phyloP scores from a whole-genome alignment of 2,113 vertebrate species.

The Neodon shergylaensis region DNA sequence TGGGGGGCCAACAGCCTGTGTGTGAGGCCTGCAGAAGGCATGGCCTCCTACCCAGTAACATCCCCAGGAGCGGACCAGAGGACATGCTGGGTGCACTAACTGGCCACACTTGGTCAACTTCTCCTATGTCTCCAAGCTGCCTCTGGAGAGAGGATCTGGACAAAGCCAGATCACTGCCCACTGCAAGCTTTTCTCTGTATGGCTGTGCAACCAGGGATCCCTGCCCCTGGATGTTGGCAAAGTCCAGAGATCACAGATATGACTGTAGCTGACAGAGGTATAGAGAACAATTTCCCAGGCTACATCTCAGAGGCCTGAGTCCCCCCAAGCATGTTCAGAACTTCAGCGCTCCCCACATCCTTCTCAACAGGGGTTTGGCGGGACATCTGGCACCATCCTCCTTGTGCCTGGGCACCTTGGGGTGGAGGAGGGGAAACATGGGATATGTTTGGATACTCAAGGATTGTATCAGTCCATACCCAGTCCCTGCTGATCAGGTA shows the following conservation, averaged over 20 bases:
- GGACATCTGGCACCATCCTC: neutral
- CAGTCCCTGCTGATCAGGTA: conserved; percentile 19
- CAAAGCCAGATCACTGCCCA: neutral
- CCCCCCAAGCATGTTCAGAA: neutral
- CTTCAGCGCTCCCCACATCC: neutral
- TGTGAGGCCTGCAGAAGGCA: neutral
- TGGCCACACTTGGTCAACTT: neutral
- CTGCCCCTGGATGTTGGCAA: neutral
- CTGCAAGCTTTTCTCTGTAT: neutral
- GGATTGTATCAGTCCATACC: no score
- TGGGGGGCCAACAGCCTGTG: neutral
- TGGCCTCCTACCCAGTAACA: neutral
- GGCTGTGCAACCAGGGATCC: neutral
- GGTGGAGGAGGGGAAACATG: neutral
- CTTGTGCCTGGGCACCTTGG: neutral
- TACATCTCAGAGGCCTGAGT: neutral
- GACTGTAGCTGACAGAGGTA: neutral
- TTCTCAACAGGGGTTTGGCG: neutral
- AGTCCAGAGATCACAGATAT: neutral
- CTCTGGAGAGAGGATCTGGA: neutral
- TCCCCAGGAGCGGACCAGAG: neutral
- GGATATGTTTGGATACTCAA: neutral
- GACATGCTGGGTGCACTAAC: neutral
- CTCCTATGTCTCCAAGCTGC: neutral
- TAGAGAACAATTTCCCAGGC: neutral